Base-by-base conservation (phyloP, 2,113 vertebrate genomes). In the Acanthisitta chloris region DNA sequence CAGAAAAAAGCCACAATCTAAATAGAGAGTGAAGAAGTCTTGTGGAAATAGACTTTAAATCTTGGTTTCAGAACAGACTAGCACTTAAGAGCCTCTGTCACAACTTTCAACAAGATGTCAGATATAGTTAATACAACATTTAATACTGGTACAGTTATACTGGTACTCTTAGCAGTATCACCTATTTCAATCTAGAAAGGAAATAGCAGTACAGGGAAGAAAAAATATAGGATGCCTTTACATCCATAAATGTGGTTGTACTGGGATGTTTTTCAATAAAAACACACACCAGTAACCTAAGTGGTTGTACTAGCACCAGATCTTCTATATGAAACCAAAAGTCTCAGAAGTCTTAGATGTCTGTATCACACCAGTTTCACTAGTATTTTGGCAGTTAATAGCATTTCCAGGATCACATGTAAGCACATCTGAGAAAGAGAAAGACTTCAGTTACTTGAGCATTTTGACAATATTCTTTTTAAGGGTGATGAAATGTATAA, bases 261-360 rank as follows among this genome's bases (percentile, higher is more conserved):
- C 45, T 88, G 51, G 82, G 94, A 92, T 82, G 33, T 70, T 92
- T 93, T 95, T 95, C 79, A 94, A 70, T 49, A 77, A 94, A 88
- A 92, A 69, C 33, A 90, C 76, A 81, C 73, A 83, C 12, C 67
- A 86, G 42, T 73, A 88, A 93, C 46, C 52, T 80, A 80, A 92
- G 62, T 58, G 28, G 9, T 26, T 93, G 45, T 61, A 77, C 20
- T 49, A 62, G 20, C 42, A 38, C 67, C 82, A 93, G 49, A 42
- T 46, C 57, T 45, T 89, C 79, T 61, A 33, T 5, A 76, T 15
- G 14, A 83, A 33, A 94, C 49, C 78, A 65, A 57, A 38, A 86
- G 25, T 19, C 42, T 88, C 64, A 66, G 62, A 86, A 80, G 36
- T 28, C 58, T 92, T 69, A 72, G 43, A 61, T 72, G 54, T 67